Conservation (phyloP, 2,113 vertebrate genomes). For the Lontra canadensis region DNA sequence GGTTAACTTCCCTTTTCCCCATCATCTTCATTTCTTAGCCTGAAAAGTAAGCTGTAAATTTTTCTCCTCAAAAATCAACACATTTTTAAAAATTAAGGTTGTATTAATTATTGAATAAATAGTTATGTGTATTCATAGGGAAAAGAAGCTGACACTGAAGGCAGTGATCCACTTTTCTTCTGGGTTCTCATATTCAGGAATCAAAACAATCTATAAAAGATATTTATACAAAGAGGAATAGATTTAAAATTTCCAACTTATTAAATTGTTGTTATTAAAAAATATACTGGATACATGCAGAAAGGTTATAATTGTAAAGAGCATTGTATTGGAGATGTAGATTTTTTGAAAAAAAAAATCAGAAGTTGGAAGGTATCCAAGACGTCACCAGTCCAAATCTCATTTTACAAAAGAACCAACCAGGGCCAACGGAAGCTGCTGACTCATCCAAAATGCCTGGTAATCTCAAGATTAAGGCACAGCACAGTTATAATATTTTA, state of each 20-base stretch:
- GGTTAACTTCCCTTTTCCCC: neutral
- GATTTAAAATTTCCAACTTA: slow-evolving; percentile 23
- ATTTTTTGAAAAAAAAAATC: neutral
- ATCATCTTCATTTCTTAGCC: neutral
- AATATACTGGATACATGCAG: slow-evolving; percentile 12
- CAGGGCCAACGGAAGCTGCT: neutral
- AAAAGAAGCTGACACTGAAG: neutral
- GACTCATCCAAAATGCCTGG: neutral
- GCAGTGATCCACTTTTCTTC: neutral
- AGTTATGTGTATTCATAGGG: neutral
- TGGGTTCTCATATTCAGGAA: neutral
- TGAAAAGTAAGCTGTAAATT: neutral
- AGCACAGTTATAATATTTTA: neutral
- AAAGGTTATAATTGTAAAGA: slow-evolving; percentile 1
- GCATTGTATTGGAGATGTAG: neutral
- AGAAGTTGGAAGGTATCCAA: neutral
- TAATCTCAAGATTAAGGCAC: slow-evolving; percentile 3
- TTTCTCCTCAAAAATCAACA: neutral
- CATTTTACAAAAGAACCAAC: slow-evolving; percentile 26
- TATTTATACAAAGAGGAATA: neutral
- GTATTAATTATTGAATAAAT: neutral
- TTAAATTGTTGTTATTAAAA: neutral
- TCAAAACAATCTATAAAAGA: slow-evolving; percentile 21
- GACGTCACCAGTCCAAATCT: neutral
- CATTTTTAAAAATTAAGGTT: neutral